Evolutionary conservation across 2,797 vertebrate species (phyloP), one percentile per base, ranked within the genome.

Genomic region (Valencia hispanica): DNA sequence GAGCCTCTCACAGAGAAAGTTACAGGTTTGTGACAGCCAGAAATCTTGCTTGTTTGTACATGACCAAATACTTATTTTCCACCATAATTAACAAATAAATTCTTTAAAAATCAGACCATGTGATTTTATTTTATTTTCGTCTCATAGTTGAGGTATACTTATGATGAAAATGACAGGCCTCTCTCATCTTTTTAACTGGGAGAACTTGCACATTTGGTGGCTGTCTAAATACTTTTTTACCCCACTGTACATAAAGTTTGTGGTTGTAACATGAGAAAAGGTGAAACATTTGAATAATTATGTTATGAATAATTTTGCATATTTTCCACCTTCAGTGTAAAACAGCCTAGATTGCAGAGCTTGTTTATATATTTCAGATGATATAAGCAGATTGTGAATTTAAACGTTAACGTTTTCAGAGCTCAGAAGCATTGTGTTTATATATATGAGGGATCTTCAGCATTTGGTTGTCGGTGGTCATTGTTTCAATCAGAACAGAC

Each of bases 391-490:
- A 74, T 51, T 55, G 48, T 25, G 70, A 59, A 70, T 61, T 75
- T 4, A 77, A 70, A 77, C 27, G 71, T 75, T 51, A 84, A 83
- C n/a, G 65, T 22, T 55, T 36, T 34, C n/a, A 39, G 53, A 65
- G 65, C 43, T 36, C 32, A 39, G 32, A 79, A 71, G 34, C 71
- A 61, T 43, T 20, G 41, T 65, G 59, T 18, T 50, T 41, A 72
- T 68, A 50, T 17, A 32, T 77, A 50, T 68, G 59, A 65, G 74
- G 50, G 32, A 48, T 79, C 68, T 9, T 51, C 39, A 61, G 59
- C 68, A 78, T 85, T 70, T 20, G 70, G 70, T 83, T 75, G 53
- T 75, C 73, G 22, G 59, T 70, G 70, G 80, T 85, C 74, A 87
- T 22, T 68, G 75, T 51, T 68, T 68, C 87, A 81, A 77, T 75